phyloP scores from a whole-genome alignment of 2,888 invertebrate genomes.

The Megastigmus dorsalis region DNA sequence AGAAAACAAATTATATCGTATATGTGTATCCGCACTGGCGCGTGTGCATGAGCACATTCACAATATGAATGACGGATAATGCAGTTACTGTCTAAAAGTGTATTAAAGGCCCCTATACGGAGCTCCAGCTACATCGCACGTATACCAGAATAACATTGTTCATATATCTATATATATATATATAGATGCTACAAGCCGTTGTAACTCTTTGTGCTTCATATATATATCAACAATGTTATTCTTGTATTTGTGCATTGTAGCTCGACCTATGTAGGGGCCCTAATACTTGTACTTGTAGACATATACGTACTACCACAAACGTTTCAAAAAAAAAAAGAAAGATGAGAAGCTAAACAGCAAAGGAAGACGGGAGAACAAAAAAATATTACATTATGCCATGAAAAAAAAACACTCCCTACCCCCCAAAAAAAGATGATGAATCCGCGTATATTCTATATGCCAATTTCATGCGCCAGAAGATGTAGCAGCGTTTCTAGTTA shows the following conservation, averaged over 20 bases:
- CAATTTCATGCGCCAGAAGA: conserved; percentile 50
- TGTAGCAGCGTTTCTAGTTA: conserved; percentile 46
- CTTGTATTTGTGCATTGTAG: too few species aligned
- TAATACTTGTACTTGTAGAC: background rate
- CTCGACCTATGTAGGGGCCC: too few species aligned
- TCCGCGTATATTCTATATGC: conserved; percentile 51
- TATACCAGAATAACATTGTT: too few species aligned
- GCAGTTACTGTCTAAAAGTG: conserved; percentile 34
- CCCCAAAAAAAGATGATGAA: conserved; percentile 19
- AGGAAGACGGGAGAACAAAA: background rate
- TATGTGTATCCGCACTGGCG: conserved; percentile 37
- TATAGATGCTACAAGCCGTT: too few species aligned
- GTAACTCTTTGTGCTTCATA: too few species aligned
- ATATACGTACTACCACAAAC: conserved; percentile 5
- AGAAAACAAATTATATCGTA: conserved; percentile 25
- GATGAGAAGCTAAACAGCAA: too few species aligned
- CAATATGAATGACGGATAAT: background rate
- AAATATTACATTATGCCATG: conserved; percentile 15
- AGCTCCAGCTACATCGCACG: too few species aligned
- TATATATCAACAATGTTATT: too few species aligned
- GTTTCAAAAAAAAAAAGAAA: background rate
- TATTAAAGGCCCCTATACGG: too few species aligned
- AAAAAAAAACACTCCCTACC: too few species aligned
- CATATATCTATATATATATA: too few species aligned
- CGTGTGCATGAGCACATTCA: background rate